A percentile compares a stretch with the other conserved stretches of the same genome.
Evolutionary conservation across 2,797 vertebrate genomes (phyloP).

Genomic region (Takifugu ocellatus): DNA sequence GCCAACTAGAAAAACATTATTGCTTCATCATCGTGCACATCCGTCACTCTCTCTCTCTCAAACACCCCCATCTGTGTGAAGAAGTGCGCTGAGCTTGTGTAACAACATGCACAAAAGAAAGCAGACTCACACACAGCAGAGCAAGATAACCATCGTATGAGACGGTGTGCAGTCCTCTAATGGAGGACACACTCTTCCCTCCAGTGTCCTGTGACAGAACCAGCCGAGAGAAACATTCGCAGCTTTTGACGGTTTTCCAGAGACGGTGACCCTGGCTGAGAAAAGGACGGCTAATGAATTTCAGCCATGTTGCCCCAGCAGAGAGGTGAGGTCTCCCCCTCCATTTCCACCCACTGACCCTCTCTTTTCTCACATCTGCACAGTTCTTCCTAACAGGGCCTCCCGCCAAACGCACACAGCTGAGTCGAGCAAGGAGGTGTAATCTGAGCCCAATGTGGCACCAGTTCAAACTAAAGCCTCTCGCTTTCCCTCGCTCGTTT

Average conservation of each 20-base stretch:
- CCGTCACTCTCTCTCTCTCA: slow-evolving; percentile 19
- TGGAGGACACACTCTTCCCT: no score
- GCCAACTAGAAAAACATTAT: slow-evolving; percentile 1
- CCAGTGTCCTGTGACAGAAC: neutral
- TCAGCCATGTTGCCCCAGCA: slow-evolving; percentile 9
- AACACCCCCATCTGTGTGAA: slow-evolving; percentile 11
- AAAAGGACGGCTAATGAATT: slow-evolving; percentile 32
- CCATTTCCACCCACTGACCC: slow-evolving; percentile 1
- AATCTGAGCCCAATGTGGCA: slow-evolving; percentile 57
- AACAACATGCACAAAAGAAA: slow-evolving; percentile 1
- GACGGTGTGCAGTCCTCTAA: slow-evolving; percentile 1
- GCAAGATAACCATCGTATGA: slow-evolving; percentile 2
- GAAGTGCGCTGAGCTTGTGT: neutral
- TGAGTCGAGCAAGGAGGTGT: slow-evolving; percentile 38
- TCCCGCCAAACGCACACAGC: slow-evolving; percentile 22
- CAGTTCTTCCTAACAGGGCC: slow-evolving; percentile 14
- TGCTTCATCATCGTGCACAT: slow-evolving; percentile 22
- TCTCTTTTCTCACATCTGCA: slow-evolving; percentile 5
- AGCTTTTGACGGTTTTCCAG: neutral
- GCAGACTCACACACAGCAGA: neutral
- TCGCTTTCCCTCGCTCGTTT: slow-evolving; percentile 28
- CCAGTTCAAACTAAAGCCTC: slow-evolving; percentile 26
- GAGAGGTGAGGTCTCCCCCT: slow-evolving; percentile 20
- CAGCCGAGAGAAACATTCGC: neutral
- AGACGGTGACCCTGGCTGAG: neutral